Conservation (phyloP, 2,113 vertebrate species). For the Myotis lucifugus region DNA sequence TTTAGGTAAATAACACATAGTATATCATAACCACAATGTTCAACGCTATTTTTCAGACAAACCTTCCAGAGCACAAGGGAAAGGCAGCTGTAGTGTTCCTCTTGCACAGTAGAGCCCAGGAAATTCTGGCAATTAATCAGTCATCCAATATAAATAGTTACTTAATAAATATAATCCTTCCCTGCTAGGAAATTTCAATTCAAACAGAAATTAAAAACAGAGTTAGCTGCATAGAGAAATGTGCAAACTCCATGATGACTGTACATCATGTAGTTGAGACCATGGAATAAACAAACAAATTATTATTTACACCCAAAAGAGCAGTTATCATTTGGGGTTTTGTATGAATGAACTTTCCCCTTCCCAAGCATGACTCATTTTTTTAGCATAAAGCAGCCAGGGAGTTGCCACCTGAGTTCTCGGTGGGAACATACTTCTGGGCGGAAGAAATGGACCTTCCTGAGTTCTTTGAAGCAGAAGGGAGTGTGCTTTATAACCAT, state of each 20-base stretch:
- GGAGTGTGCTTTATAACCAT: slow-evolving; percentile 22
- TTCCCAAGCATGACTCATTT: slow-evolving; percentile 35
- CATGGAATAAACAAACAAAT: background rate
- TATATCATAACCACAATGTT: background rate
- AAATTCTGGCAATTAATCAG: background rate
- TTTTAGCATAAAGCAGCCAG: background rate
- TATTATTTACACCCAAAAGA: background rate
- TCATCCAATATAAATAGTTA: background rate
- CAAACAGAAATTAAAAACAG: background rate
- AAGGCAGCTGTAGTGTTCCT: background rate
- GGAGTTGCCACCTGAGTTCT: background rate
- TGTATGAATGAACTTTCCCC: background rate
- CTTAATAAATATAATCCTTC: background rate
- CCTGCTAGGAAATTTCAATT: background rate
- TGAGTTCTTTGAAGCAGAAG: slow-evolving; percentile 33
- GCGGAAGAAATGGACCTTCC: background rate
- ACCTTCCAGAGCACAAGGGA: background rate
- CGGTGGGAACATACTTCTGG: background rate
- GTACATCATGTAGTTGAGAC: background rate
- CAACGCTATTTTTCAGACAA: background rate
- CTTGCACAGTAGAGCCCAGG: background rate
- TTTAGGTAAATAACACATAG: background rate
- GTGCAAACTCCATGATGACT: background rate
- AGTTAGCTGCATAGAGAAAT: background rate
- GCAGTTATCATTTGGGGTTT: background rate